Evolutionary conservation across 53 echinoderm and acorn worm species (phyloP).

Genomic region (Paelopatides confundens): DNA sequence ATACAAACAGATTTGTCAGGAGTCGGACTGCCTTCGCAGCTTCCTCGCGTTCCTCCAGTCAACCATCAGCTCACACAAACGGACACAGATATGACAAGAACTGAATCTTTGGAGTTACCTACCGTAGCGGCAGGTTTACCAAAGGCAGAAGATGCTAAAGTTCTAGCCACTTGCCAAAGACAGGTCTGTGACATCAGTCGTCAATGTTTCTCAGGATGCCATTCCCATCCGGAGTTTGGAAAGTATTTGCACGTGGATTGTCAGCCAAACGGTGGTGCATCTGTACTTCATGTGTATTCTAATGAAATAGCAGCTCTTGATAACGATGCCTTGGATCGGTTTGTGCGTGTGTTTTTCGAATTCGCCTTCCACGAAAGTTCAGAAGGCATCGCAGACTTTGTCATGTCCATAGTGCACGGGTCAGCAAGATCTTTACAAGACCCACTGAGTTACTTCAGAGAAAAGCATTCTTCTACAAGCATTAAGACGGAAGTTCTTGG

Average conservation of each 20-base stretch:
- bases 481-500: slow-evolving; percentile 91
- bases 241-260: slow-evolving; percentile 89
- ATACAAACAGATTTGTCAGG: slow-evolving; percentile 18
- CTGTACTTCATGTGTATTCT: slow-evolving; percentile 91
- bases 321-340: slow-evolving; percentile 79
- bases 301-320: slow-evolving; percentile 85
- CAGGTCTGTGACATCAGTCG: background rate
- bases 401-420: slow-evolving; percentile 95
- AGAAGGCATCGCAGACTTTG: slow-evolving; percentile 78
- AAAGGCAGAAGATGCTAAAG: background rate
- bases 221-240: slow-evolving; percentile 71
- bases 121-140: background rate
- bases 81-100: background rate
- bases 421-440: slow-evolving; percentile 81
- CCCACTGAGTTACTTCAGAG: slow-evolving; percentile 80
- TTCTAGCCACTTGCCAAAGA: background rate
- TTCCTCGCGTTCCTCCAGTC: background rate
- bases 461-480: slow-evolving; percentile 78
- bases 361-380: slow-evolving; percentile 77
- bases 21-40: background rate
- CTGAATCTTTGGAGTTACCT: background rate
- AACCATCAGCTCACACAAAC: slow-evolving; percentile 12
- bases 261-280: slow-evolving; percentile 93
- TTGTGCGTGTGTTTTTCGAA: slow-evolving; percentile 82
- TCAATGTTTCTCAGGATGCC: slow-evolving; percentile 7